Evolutionary conservation across 2,113 vertebrate genomes (phyloP).

Genomic region (Mastomys coucha): DNA sequence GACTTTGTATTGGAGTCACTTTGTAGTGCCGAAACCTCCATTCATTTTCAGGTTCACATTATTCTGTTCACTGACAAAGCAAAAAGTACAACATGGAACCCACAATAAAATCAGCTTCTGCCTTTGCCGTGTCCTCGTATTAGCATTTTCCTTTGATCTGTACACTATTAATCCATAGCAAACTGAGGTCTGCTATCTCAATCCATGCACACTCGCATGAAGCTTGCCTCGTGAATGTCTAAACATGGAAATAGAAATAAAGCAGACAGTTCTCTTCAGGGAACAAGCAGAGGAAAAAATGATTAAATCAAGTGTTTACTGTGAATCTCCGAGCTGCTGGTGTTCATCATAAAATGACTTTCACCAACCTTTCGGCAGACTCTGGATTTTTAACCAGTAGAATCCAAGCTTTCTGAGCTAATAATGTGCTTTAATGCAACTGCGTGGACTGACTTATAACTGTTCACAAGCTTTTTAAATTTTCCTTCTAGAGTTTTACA

Average conservation of each 20-base stretch:
- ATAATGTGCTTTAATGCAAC: not conserved
- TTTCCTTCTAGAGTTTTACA: slow-evolving; percentile 2
- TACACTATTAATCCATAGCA: not conserved
- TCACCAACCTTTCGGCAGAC: not conserved
- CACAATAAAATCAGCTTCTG: not conserved
- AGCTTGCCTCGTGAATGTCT: not conserved
- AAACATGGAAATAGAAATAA: not conserved
- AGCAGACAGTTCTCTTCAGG: not conserved
- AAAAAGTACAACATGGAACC: not conserved
- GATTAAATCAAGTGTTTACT: not conserved
- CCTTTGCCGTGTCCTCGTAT: not conserved
- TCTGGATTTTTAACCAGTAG: not conserved
- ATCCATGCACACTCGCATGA: not conserved
- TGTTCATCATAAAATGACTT: not conserved
- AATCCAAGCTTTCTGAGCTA: not conserved
- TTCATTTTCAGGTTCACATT: not conserved
- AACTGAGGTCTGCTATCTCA: not conserved
- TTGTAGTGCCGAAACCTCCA: not conserved
- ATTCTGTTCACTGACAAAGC: not conserved
- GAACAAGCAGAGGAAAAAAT: not conserved
- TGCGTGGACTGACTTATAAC: not conserved
- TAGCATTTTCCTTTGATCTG: not conserved
- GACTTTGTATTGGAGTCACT: not conserved
- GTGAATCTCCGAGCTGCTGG: not conserved
- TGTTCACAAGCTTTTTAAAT: not conserved